phyloP scores from a whole-genome alignment of 1,140 invertebrate species.

The Archegozetes longisetosus region DNA sequence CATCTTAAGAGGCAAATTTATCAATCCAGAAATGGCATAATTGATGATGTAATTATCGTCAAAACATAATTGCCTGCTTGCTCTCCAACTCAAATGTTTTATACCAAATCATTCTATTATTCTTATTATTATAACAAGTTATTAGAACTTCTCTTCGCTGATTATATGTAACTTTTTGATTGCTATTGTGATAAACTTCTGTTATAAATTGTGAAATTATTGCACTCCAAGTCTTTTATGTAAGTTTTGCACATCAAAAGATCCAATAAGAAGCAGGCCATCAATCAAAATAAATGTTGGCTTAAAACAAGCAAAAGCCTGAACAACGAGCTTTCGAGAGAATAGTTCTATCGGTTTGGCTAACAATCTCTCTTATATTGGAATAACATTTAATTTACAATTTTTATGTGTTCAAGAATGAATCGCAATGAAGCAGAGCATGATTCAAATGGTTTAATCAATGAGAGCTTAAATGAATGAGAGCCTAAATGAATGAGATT shows the following conservation, averaged over 20 bases:
- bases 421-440: too few relatives aligned
- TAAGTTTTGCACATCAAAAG: not conserved
- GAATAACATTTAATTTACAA: too few relatives aligned
- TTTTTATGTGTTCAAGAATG: too few relatives aligned
- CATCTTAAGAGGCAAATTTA: not conserved
- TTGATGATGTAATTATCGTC: not conserved
- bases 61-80: not conserved
- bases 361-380: too few relatives aligned
- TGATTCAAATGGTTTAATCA: too few relatives aligned
- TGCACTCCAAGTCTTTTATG: not conserved
- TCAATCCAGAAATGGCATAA: not conserved
- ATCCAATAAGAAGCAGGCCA: not conserved
- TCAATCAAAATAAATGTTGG: not conserved
- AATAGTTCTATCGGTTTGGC: too few relatives aligned
- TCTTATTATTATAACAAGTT: not conserved
- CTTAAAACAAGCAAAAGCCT: too few relatives aligned
- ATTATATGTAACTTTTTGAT: not conserved
- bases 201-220: not conserved
- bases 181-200: not conserved
- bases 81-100: not conserved
- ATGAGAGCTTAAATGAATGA: too few relatives aligned
- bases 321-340: too few relatives aligned
- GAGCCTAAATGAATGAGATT: too few relatives aligned
- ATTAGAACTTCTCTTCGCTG: too few relatives aligned
- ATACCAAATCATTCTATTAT: not conserved